Evolutionary conservation across 2,888 invertebrate species (phyloP), one percentile per base, ranked within the genome.

Genomic region (Diarsia rubi): DNA sequence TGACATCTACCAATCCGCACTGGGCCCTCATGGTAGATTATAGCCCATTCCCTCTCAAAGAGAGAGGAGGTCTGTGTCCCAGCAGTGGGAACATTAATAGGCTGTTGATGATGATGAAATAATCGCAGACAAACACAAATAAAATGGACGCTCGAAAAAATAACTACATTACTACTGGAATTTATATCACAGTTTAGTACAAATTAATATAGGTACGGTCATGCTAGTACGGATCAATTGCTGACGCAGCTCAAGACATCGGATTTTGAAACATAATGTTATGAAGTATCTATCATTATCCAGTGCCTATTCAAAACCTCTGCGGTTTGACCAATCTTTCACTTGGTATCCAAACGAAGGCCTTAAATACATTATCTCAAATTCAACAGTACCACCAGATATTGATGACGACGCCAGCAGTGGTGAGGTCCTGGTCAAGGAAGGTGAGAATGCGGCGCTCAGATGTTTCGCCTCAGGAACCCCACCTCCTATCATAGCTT

Each of bases 391-490:
- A 70, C 98, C 98, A 64, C 98, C 98, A 1, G 98, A 98, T 90
- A 98, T 98, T 80, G 97, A 98, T 81, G 98, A 98, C 90, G 97
- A 97, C 78, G 97, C 97, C 24, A 98, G 98, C 74, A 98, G 98
- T 87, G 97, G 98, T 4, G 98, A 98, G 90, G 97, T 98, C 92
- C 97, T 98, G 16, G 98, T 98, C 24, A 97, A 98, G 81, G 99
- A 99, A 94, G 98, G 98, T 1, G 98, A 98, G 81, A 97, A 98
- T 81, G 98, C 98, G 0, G 97, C 97, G 1, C 95, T 99, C 21
- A 97, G 97, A 11, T 99, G 99, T 88, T 97, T 97, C 24, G 98
- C 98, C 0, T 98, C 98, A 0, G 98, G 99, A 12, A 98, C 98
- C 63, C 99, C 98, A 0, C 95, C 97, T 5, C 98, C 98, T 0